Evolutionary conservation across 2,888 invertebrate genomes (phyloP).

Genomic region (Lasioglossum oenotherae): DNA sequence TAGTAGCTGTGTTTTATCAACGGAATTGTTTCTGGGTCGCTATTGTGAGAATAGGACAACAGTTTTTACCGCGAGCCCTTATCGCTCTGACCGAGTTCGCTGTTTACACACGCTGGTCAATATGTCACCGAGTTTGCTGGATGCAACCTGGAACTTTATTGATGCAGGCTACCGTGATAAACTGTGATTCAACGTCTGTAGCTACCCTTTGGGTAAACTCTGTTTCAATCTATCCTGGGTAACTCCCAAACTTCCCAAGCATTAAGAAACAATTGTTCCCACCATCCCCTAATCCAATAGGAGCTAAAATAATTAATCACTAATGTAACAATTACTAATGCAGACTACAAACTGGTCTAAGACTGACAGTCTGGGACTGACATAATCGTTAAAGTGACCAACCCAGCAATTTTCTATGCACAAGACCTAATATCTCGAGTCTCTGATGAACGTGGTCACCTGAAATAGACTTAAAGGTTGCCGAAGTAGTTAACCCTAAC

Average conservation of each 20-base stretch:
- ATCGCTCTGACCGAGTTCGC: slow-evolving; percentile 13
- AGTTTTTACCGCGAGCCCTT: not conserved
- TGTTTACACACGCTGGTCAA: slow-evolving; percentile 1
- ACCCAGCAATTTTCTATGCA: not conserved
- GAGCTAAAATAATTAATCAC: too few relatives aligned
- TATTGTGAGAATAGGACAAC: not conserved
- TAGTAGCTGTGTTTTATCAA: not conserved
- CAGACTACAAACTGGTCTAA: not conserved
- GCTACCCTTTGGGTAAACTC: not conserved
- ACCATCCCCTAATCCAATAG: not conserved
- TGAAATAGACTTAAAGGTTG: not conserved
- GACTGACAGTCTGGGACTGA: too few relatives aligned
- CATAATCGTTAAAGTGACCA: not conserved
- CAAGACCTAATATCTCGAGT: not conserved
- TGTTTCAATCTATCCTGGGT: not conserved
- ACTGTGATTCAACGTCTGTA: not conserved
- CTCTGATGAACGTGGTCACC: not conserved
- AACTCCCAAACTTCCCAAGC: not conserved
- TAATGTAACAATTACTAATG: too few relatives aligned
- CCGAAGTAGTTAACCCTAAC: not conserved
- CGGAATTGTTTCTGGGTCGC: not conserved
- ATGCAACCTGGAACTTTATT: not conserved
- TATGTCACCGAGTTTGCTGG: not conserved
- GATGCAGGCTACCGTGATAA: not conserved
- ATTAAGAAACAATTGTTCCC: not conserved